Base-by-base conservation (phyloP, 2,113 vertebrate genomes). In the Hippopotamus amphibius region DNA sequence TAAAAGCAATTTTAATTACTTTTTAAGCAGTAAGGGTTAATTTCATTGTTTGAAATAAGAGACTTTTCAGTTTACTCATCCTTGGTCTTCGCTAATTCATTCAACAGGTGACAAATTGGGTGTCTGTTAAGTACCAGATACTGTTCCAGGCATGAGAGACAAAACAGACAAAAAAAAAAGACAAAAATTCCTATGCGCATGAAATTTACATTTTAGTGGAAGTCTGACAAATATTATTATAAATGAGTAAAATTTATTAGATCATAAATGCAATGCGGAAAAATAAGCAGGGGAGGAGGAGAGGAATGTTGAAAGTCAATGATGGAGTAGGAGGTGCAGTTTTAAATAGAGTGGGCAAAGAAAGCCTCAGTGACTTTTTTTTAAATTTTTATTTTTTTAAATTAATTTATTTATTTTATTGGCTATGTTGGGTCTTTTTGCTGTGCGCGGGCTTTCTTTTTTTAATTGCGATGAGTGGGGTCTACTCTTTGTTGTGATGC, bases 41-140 rank as follows among this genome's bases (percentile, higher is more conserved):
- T 81, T 93, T 83, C 91, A 76, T 72, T 94, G 63, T 71, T 88
- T 88, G 13, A 80, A 72, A 26, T 94, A 92, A 90, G 68, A 83
- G 19, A 26, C 46, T 72, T 93, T 93, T 68, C 7, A 26, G 4
- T 68, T 57, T 69, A 72, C 16, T n/a, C 53, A 8, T 77, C 57
- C 37, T 90, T 74, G 48, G 41, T 97, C 81, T 93, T 88, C 48
- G 90, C 53, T 88, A 17, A 79, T 37, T 46, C 10, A 93, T 95
- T 95, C 28, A 86, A 33, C 41, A 85, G 71, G 6, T 92, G 69
- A 96, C 22, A 93, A 19, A 1, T n/a, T 81, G 37, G 15, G 14
- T 43, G 5, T 92, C 14, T 92, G 0, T 57, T 90, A 88, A 76
- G 59, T 59, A 53, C 6, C 59, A 90, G 26, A 43, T 92, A 59